Conservation (phyloP, 1,140 invertebrate species). For the Manduca sexta region DNA sequence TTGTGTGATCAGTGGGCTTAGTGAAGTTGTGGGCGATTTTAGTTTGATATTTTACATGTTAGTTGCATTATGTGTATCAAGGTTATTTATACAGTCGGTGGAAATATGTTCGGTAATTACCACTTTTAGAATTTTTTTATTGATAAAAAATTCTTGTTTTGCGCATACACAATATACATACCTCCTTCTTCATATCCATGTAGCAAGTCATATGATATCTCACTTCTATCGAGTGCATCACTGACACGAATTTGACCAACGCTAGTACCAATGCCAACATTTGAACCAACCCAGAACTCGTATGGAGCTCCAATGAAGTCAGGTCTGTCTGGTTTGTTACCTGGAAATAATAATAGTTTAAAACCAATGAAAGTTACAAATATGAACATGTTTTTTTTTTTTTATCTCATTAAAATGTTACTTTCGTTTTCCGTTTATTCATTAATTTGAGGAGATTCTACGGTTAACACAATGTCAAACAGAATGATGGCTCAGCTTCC, state of each 20-base stretch:
- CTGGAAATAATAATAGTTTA: too few relatives aligned
- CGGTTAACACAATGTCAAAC: too few relatives aligned
- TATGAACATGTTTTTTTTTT: background rate
- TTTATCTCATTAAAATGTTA: background rate
- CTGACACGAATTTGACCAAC: constrained; percentile 88
- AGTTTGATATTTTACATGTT: too few relatives aligned
- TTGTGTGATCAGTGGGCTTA: too few relatives aligned
- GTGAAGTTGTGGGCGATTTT: too few relatives aligned
- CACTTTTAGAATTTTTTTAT: background rate
- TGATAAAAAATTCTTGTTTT: background rate
- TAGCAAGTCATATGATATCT: constrained; percentile 84
- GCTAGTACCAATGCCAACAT: constrained; percentile 86
- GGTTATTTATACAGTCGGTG: too few relatives aligned
- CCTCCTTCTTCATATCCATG: constrained; percentile 88
- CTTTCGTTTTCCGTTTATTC: too few relatives aligned
- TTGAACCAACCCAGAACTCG: constrained; percentile 91
- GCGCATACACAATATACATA: constrained; percentile 40
- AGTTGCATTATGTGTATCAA: too few relatives aligned
- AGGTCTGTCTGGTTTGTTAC: constrained; percentile 74
- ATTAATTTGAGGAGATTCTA: too few relatives aligned
- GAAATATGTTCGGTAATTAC: background rate
- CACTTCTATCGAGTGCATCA: constrained; percentile 78
- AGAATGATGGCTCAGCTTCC: too few relatives aligned
- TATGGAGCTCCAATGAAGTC: constrained; percentile 92
- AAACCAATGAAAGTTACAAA: background rate